Evolutionary conservation across 2,888 invertebrate genomes (phyloP), one percentile per base, ranked within the genome.

Genomic region (Drosophila ochracea): DNA sequence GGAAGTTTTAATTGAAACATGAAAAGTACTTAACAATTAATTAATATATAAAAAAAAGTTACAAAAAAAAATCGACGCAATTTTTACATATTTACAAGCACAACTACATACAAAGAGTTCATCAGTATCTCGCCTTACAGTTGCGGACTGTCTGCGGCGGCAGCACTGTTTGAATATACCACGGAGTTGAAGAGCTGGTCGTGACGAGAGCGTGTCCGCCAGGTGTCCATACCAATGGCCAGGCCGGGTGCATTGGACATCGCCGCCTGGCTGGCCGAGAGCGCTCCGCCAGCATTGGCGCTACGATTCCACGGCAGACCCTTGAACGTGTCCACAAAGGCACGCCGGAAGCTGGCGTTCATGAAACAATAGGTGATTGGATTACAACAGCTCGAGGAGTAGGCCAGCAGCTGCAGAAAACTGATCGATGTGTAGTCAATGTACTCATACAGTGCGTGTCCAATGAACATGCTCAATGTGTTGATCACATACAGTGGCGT

Each of bases 331-430:
- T 95, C 95, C 58, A 97, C 94, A 92, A 98, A 97, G 0, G 97
- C 97, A 77, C 96, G 96, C 13, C 97, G 94, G 91, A 98, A 98
- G 92, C 97, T 97, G 80, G 96, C 95, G 93, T 98, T 98, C 97
- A 98, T 97, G 94, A 98, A 98, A 93, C 98, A 97, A 92, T 98
- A 98, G 0, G 97, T 98, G 89, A 98, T 97, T 0, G 98, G 98
- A 92, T 98, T 98, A 92, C 97, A 97, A 92, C 97, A 97, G 11
- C 97, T 96, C 0, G 97, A 97, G 61, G 96, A 95, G 92, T 97
- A 98, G 0, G 97, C 97, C 58, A 97, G 92, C 33, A 97, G 94
- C 77, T 97, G 97, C 0, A 97, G 94, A 4, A 95, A 94, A 5
- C 96, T 95, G 52, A 97, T 95, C 13, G 96, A 96, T 4, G 96